These are phyloP conservation scores for Julus scandinavius DNA, from an alignment of 2,888 invertebrate species.

Conservation along the genomic window DNA sequence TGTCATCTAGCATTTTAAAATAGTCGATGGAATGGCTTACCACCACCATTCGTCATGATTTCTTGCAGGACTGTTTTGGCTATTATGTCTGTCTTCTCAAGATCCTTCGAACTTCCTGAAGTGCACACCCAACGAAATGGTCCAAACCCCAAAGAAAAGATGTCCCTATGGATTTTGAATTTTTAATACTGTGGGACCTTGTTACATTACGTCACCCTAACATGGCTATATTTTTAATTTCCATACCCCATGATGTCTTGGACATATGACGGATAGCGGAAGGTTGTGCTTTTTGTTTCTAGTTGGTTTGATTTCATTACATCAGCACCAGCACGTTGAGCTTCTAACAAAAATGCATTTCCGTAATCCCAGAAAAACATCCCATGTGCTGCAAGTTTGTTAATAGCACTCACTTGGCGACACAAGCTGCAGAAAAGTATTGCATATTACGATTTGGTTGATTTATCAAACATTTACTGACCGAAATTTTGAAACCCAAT, in stretches of 20 bases:
- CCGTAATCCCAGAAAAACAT: conserved; percentile 75
- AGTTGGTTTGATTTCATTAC: conserved; percentile 63
- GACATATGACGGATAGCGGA: conserved; percentile 73
- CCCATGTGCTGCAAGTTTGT: conserved; percentile 68
- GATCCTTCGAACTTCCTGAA: conserved; percentile 69
- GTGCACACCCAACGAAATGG: conserved; percentile 75
- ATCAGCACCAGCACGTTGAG: conserved; percentile 70
- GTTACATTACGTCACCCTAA: too few relatives aligned
- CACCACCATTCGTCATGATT: conserved; percentile 59
- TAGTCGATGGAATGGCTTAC: neutral
- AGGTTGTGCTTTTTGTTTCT: conserved; percentile 65
- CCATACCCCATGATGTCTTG: conserved; percentile 74
- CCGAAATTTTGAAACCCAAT: neutral
- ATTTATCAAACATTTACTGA: neutral
- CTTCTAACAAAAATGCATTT: conserved; percentile 74
- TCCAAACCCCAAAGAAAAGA: conserved; percentile 75
- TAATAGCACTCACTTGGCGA: conserved; percentile 72
- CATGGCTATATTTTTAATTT: too few relatives aligned
- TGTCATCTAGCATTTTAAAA: conserved; percentile 14
- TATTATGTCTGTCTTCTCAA: conserved; percentile 70
- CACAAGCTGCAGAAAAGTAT: conserved; percentile 66
- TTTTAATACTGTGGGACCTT: too few relatives aligned
- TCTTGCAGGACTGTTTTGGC: conserved; percentile 68
- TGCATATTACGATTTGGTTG: conserved; percentile 57
- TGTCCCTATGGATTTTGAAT: conserved; percentile 66